These are phyloP conservation scores for Vultur gryphus DNA, from an alignment of 2,797 vertebrate genomes.

Conservation along the genomic window DNA sequence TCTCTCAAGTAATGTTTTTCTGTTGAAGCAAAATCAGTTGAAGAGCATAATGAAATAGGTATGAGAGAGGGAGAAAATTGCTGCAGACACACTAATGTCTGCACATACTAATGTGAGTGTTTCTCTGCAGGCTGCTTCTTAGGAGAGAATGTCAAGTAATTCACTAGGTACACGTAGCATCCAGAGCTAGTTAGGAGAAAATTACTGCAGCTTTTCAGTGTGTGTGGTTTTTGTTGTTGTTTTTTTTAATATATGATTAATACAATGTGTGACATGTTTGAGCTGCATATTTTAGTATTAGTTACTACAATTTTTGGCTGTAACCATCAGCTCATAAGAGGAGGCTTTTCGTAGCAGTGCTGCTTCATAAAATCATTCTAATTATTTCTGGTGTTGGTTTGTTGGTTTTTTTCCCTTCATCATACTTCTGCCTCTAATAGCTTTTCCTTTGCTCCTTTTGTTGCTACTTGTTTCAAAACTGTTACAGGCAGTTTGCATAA, in stretches of 20 bases:
- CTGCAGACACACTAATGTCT: background rate
- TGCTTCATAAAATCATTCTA: background rate
- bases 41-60: background rate
- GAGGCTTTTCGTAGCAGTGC: background rate
- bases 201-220: background rate
- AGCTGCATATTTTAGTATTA: background rate
- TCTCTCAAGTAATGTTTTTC: background rate
- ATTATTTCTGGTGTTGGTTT: background rate
- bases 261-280: background rate
- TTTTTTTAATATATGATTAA: background rate
- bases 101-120: background rate
- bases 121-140: background rate
- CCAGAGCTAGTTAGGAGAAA: background rate
- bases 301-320: background rate
- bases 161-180: background rate
- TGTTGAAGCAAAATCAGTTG: background rate
- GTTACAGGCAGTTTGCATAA: background rate
- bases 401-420: background rate
- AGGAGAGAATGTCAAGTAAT: background rate
- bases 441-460: background rate
- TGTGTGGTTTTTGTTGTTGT: background rate
- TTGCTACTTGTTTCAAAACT: background rate
- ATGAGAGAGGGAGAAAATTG: background rate
- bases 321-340: background rate
- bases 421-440: background rate